Evolutionary conservation across 2,888 invertebrate species (phyloP).

Genomic region (Unio pictorum): DNA sequence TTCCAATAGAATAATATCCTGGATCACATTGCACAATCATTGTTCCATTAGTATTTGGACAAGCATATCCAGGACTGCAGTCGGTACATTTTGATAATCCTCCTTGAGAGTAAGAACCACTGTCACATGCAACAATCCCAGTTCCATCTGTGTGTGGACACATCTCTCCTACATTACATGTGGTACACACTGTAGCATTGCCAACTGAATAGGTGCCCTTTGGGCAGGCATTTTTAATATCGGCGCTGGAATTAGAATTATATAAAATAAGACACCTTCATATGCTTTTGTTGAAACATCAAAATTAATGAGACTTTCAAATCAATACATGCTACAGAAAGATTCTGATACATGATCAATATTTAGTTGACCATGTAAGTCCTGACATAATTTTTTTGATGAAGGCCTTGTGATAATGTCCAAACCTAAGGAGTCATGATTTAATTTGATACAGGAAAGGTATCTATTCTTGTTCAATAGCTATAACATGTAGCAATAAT

Average conservation of each 20-base stretch:
- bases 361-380: no score
- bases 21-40: slow-evolving; percentile 33
- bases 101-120: slow-evolving; percentile 59
- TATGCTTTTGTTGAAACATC: no score
- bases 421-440: no score
- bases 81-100: slow-evolving; percentile 48
- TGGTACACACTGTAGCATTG: slow-evolving; percentile 52
- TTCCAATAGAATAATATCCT: slow-evolving; percentile 52
- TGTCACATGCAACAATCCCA: slow-evolving; percentile 49
- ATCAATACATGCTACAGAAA: no score
- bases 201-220: slow-evolving; percentile 58
- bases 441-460: no score
- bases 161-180: slow-evolving; percentile 59
- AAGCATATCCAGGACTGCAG: slow-evolving; percentile 54
- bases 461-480: no score
- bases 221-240: slow-evolving; percentile 40
- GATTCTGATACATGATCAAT: no score
- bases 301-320: no score
- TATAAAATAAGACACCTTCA: no score
- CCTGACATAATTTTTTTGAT: no score
- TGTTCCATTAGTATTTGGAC: slow-evolving; percentile 43
- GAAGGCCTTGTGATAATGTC: no score
- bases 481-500: no score
- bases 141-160: slow-evolving; percentile 63
- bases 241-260: slow-evolving; percentile 22